Evolutionary conservation across 2,888 invertebrate genomes (phyloP).

Genomic region (Macrosiphum euphorbiae): DNA sequence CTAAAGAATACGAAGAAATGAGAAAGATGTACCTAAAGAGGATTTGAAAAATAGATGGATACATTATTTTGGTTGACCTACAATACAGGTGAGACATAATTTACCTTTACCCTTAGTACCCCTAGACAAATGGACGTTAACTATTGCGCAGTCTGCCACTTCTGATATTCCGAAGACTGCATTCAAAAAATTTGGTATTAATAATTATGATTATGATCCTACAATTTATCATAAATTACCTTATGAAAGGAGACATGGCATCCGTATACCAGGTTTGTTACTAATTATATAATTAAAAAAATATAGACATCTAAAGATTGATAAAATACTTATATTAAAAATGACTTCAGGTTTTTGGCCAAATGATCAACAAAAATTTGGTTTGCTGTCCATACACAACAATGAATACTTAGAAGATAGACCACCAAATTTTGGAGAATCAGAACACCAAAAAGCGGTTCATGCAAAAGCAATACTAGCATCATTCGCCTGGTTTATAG

Average conservation of each 20-base stretch:
- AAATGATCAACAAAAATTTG: constrained; percentile 83
- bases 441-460: constrained; percentile 77
- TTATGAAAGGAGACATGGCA: constrained; percentile 73
- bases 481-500: constrained; percentile 84
- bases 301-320: neutral
- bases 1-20: constrained; percentile 69
- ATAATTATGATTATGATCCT: constrained; percentile 73
- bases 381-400: constrained; percentile 81
- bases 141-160: neutral
- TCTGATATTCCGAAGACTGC: constrained; percentile 37
- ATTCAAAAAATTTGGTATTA: constrained; percentile 41
- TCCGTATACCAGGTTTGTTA: constrained; percentile 80
- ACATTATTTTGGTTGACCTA: constrained; percentile 80
- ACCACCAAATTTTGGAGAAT: constrained; percentile 72
- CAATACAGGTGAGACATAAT: constrained; percentile 79
- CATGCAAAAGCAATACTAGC: constrained; percentile 82
- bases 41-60: constrained; percentile 76
- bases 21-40: constrained; percentile 70
- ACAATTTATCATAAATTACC: constrained; percentile 63
- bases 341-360: constrained; percentile 83
- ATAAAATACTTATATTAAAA: constrained; percentile 16
- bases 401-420: constrained; percentile 75
- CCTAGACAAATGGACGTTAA: constrained; percentile 26
- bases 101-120: constrained; percentile 76
- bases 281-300: neutral